Percentiles rank a stretch among this genome's conserved stretches.
Evolutionary conservation across 2,113 vertebrate genomes (phyloP).

Genomic region (Burhinus bistriatus): DNA sequence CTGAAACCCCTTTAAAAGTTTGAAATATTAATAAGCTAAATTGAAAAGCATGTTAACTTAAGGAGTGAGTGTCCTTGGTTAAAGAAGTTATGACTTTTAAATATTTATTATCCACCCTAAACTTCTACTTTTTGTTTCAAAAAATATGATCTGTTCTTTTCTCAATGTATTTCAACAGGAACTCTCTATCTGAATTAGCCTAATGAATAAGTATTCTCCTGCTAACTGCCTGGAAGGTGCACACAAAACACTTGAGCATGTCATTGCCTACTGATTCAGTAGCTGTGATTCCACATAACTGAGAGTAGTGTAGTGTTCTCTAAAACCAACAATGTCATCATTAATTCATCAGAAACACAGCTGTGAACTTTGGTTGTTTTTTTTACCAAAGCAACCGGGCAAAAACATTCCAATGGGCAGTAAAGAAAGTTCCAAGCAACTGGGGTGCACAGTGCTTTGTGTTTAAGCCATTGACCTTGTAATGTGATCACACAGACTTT

Average conservation of each 20-base stretch:
- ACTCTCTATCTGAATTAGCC: not conserved
- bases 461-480: slow-evolving; percentile 37
- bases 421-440: slow-evolving; percentile 41
- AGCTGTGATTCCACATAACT: slow-evolving; percentile 29
- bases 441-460: not conserved
- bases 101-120: not conserved
- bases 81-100: not conserved
- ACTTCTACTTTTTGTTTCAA: not conserved
- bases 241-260: not conserved
- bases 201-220: slow-evolving; percentile 1
- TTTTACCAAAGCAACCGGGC: not conserved
- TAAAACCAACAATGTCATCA: slow-evolving; percentile 50
- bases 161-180: not conserved
- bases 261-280: slow-evolving; percentile 17
- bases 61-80: not conserved
- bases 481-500: slow-evolving; percentile 49
- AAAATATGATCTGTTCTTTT: not conserved
- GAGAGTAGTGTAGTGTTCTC: slow-evolving; percentile 9
- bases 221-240: not conserved
- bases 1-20: not conserved
- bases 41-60: not conserved
- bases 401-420: slow-evolving; percentile 42
- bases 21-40: not conserved
- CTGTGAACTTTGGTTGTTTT: not conserved
- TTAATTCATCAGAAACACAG: slow-evolving; percentile 53